Evolutionary conservation across 2,797 vertebrate genomes (phyloP), one percentile per base, ranked within the genome.

Genomic region (Gallirallus australis): DNA sequence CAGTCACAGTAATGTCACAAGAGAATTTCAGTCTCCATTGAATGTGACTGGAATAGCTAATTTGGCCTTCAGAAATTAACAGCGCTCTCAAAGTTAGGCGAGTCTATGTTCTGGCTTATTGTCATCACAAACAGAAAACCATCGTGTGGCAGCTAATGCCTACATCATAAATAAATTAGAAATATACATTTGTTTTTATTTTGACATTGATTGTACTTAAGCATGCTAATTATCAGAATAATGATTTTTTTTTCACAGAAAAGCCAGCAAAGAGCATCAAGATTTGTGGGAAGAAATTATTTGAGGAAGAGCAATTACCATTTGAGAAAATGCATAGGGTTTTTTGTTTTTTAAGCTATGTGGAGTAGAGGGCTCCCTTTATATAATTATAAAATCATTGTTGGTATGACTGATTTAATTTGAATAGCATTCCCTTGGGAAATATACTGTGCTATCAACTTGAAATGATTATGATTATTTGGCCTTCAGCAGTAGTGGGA

Each of bases 401-500:
- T 97, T 96, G 85, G 85, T 92, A 97, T 97, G 96, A 97, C 96
- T 97, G 94, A 96, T 97, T 95, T 95, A 95, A 95, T 97, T 96
- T 96, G 97, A 97, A 97, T 93, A 94, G 89, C 84, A 83, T 96
- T 96, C 96, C 95, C 90, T 33, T 28, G 65, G 88, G 94, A 97
- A 97, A 97, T 95, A 87, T 45, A 90, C 88, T 96, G 94, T 97
- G 94, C 96, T 92, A 94, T 97, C 96, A 97, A 80, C 94, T 97
- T 94, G 95, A 97, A 97, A 97, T 95, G n/a, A 96, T 96, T 35
- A 94, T 89, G 96, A 97, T 96, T 97, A 97, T 97, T 97, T 97
- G 97, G 97, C 97, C 97, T 97, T 96, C 94, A 97, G 97, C 95
- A 84, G 85, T 2, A 90, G 89, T 52, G 72, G 96, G 84, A 97